phyloP scores from a whole-genome alignment of 2,888 invertebrate species.

The Serrognathus titanus region DNA sequence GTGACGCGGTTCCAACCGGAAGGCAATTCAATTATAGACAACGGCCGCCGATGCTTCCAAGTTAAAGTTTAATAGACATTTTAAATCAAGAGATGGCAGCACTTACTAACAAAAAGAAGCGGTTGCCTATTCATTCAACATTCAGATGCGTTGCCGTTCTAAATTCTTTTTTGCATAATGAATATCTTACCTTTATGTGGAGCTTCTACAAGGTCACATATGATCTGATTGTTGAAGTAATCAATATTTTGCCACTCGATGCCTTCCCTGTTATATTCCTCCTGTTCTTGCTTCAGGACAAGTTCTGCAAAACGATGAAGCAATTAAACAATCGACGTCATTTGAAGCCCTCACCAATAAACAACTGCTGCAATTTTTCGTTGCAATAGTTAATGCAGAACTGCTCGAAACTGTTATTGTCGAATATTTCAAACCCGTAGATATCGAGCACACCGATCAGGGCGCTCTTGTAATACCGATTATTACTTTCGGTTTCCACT shows the following conservation, averaged over 20 bases:
- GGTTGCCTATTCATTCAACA: too few relatives aligned
- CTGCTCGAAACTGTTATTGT: slow-evolving; percentile 95
- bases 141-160: too few relatives aligned
- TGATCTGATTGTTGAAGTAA: slow-evolving; percentile 95
- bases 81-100: too few relatives aligned
- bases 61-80: too few relatives aligned
- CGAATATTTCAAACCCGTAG: slow-evolving; percentile 98
- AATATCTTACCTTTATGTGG: slow-evolving; percentile 75
- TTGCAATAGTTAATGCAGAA: slow-evolving; percentile 99
- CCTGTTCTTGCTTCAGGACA: slow-evolving; percentile 96
- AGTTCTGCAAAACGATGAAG: slow-evolving; percentile 62
- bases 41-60: too few relatives aligned
- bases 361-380: slow-evolving; percentile 95
- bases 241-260: slow-evolving; percentile 93
- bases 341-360: slow-evolving; percentile 66
- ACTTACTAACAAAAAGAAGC: too few relatives aligned
- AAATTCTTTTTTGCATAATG: too few relatives aligned
- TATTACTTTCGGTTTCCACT: slow-evolving; percentile 56
- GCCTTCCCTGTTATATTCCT: slow-evolving; percentile 93
- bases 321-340: background rate
- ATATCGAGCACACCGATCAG: slow-evolving; percentile 96
- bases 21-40: too few relatives aligned
- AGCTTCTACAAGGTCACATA: slow-evolving; percentile 93
- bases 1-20: too few relatives aligned
- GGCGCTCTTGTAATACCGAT: slow-evolving; percentile 64